Evolutionary conservation across 2,888 invertebrate species (phyloP), one percentile per base, ranked within the genome.

Genomic region (Erebia ligea): DNA sequence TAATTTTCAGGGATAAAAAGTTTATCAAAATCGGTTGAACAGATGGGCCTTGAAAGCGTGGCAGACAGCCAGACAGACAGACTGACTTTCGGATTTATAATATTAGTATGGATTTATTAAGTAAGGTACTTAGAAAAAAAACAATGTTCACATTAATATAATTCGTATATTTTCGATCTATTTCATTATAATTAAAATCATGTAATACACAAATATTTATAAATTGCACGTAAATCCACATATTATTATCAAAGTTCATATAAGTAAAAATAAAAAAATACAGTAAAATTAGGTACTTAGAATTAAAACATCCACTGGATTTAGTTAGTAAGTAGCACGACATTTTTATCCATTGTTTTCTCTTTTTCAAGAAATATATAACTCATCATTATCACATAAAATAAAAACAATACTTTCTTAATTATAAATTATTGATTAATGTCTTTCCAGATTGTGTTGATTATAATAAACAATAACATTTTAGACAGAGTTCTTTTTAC

Each of bases 101-200:
- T 45, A 10, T 45, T 45, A 3, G 11, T 10, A 45, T 5, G 34
- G 34, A 34, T 34, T 45, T 45, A 45, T 45, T 45, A 11, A 45
- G 2, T 52, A n/a, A 52, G 8, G 17, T 52, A 52, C 17, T 58
- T 17, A 13, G 61, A 45, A 58, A 25, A 67, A 74, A 68, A 76
- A 76, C 80, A 78, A 76, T 50, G 54, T 82, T 84, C 85, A 90
- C 90, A 91, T 90, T 88, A 62, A 48, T 85, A 90, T 89, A 90
- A 87, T 89, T 89, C 88, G 87, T 91, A 87, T 90, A 90, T 89
- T 73, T 76, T 73, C 70, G 52, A 71, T 72, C 71, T 73, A 72
- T 71, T 76, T 74, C 42, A 19, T 72, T 21, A 62, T 62, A 62
- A 48, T 69, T 73, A 73, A 74, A 77, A 69, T 75, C 71, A 68